Evolutionary conservation across 2,113 vertebrate species (phyloP).

Genomic region (Cochlearius cochlearius): DNA sequence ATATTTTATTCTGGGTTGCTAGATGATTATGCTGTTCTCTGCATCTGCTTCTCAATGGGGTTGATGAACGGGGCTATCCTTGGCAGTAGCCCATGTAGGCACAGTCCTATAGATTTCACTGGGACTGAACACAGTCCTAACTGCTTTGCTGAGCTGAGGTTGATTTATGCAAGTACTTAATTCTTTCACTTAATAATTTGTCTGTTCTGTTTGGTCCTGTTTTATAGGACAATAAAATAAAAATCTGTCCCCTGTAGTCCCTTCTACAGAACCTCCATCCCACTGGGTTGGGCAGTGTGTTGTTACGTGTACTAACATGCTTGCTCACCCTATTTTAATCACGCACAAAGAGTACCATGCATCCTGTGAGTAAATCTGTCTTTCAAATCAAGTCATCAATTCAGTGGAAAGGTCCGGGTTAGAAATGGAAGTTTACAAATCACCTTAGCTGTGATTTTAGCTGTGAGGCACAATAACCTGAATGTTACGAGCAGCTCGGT

Average conservation of each 20-base stretch:
- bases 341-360: neutral
- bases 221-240: neutral
- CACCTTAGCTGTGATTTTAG: constrained; percentile 41
- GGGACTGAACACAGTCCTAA: neutral
- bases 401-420: constrained; percentile 22
- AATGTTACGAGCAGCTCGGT: constrained; percentile 31
- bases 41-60: neutral
- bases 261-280: neutral
- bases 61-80: neutral
- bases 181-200: neutral
- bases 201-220: neutral
- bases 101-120: neutral
- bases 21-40: neutral
- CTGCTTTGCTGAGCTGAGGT: neutral
- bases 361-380: constrained; percentile 29
- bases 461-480: constrained; percentile 59
- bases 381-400: constrained; percentile 54
- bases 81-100: neutral
- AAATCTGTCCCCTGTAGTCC: neutral
- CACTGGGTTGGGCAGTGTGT: neutral
- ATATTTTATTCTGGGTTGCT: neutral
- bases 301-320: neutral
- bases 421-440: constrained; percentile 59
- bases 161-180: neutral
- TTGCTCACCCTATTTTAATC: neutral